phyloP scores from a whole-genome alignment of 1,140 invertebrate species.

The Macrobrachium nipponense region DNA sequence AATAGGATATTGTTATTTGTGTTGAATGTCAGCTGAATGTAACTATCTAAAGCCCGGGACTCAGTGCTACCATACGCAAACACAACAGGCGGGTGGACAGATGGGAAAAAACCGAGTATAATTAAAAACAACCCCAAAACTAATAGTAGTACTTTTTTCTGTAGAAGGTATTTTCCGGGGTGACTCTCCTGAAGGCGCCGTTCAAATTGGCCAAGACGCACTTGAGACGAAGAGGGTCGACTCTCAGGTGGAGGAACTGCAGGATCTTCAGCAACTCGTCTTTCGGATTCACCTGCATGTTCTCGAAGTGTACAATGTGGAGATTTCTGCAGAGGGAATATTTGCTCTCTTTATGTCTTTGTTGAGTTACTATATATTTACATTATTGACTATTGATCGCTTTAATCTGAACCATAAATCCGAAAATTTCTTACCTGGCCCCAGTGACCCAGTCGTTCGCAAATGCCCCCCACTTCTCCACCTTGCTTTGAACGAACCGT shows the following conservation, averaged over 20 bases:
- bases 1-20: too few species aligned
- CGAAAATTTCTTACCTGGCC: conserved; percentile 37
- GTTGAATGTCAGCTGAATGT: too few species aligned
- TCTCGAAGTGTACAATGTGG: conserved; percentile 55
- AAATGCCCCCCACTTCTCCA: conserved; percentile 50
- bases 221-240: conserved; percentile 31
- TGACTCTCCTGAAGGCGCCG: conserved; percentile 50
- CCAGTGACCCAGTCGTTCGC: conserved; percentile 54
- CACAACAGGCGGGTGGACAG: too few species aligned
- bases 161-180: conserved; percentile 44
- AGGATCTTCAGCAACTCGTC: conserved; percentile 42
- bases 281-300: conserved; percentile 35
- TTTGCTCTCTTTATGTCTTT: neutral
- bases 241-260: conserved; percentile 43
- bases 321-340: conserved; percentile 32
- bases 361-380: neutral
- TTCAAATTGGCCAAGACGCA: conserved; percentile 43
- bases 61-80: too few species aligned
- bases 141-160: conserved; percentile 40
- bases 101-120: too few species aligned
- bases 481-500: conserved; percentile 44
- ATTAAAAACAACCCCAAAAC: neutral
- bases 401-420: too few species aligned
- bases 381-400: too few species aligned
- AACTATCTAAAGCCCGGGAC: too few species aligned